Conservation (phyloP, 2,113 vertebrate genomes). For the Ranitomeya imitator region DNA sequence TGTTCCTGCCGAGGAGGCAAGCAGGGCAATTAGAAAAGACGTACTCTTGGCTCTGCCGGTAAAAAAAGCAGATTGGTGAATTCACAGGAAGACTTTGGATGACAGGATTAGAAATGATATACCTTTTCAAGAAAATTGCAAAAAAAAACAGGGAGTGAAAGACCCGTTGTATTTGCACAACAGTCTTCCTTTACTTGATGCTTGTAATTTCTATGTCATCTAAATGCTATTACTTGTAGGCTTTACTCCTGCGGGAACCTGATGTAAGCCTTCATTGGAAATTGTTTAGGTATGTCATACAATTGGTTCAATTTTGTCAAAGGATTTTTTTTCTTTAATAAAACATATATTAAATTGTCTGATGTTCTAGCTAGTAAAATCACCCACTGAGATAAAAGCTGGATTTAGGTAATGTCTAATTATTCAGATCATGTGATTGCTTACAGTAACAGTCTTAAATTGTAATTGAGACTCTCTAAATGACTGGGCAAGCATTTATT, state of each 20-base stretch:
- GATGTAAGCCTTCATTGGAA: not conserved
- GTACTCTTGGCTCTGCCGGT: constrained; percentile 2
- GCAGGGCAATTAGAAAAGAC: constrained; percentile 21
- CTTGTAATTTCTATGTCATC: constrained; percentile 28
- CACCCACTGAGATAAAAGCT: constrained; percentile 45
- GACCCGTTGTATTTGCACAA: not conserved
- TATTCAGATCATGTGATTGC: constrained; percentile 30
- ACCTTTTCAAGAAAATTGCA: not conserved
- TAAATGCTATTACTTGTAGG: constrained; percentile 25
- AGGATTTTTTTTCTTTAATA: not conserved
- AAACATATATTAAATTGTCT: constrained; percentile 4
- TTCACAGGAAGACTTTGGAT: not conserved
- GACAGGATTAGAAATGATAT: not conserved
- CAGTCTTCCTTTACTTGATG: not conserved
- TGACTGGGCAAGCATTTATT: constrained; percentile 15
- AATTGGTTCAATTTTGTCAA: constrained; percentile 16
- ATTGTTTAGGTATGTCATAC: constrained; percentile 15
- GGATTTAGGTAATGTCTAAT: constrained; percentile 35
- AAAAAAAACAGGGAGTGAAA: not conserved
- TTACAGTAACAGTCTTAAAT: constrained; percentile 6
- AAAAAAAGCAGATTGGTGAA: constrained; percentile 26
- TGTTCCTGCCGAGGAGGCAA: constrained; percentile 31
- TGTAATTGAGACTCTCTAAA: constrained; percentile 28
- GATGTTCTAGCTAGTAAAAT: not conserved
- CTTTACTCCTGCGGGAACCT: constrained; percentile 5